A percentile compares a stretch with the other conserved stretches of the same genome.
Conservation (phyloP, 2,797 vertebrate genomes). For the Emys orbicularis region DNA sequence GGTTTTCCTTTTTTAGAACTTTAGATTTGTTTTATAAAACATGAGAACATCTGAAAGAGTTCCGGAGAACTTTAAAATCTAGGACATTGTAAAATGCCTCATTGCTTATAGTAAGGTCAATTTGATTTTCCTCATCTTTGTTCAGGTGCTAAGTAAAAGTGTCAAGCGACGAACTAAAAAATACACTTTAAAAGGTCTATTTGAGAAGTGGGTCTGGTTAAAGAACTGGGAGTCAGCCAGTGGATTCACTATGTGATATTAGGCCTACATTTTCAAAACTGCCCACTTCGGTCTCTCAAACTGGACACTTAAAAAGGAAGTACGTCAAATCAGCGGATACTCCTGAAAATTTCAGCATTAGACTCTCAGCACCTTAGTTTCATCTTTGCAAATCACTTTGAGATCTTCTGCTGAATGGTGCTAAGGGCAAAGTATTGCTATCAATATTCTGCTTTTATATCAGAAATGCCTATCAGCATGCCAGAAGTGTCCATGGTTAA, state of each 20-base stretch:
- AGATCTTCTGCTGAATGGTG: background rate
- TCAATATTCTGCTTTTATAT: background rate
- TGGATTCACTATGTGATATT: background rate
- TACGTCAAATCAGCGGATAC: background rate
- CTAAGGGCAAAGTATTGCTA: background rate
- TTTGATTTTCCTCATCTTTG: background rate
- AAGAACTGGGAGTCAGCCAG: background rate
- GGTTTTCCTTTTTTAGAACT: background rate
- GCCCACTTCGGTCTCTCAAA: too few relatives aligned
- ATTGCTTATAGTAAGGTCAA: background rate
- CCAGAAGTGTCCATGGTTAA: background rate
- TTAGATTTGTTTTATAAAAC: background rate
- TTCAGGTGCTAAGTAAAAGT: background rate
- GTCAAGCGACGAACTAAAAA: background rate
- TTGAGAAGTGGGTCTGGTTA: background rate
- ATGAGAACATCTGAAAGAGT: accelerated
- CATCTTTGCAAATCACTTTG: background rate
- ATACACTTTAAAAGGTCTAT: background rate
- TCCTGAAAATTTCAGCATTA: background rate
- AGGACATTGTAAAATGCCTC: background rate
- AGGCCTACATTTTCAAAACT: background rate
- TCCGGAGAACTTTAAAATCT: background rate
- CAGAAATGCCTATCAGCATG: background rate
- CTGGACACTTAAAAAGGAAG: background rate
- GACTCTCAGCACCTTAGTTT: background rate